These are phyloP conservation scores for Girardinichthys multiradiatus DNA, from an alignment of 2,113 vertebrate genomes.

Conservation along the genomic window DNA sequence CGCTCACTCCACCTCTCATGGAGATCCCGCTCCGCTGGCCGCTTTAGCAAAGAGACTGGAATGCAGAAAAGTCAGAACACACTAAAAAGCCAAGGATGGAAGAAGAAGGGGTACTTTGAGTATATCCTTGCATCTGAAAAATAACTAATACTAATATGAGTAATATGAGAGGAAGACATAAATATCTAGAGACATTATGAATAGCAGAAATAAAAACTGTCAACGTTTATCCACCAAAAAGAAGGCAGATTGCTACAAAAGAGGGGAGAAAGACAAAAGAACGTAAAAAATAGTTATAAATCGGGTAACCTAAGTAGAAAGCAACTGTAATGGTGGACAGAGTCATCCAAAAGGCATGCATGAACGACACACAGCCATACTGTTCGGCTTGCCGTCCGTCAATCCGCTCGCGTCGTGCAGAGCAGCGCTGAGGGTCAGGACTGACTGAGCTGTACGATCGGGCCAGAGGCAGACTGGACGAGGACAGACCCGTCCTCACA, in stretches of 20 bases:
- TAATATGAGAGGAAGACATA: slow-evolving; percentile 36
- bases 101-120: slow-evolving; percentile 17
- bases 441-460: slow-evolving; percentile 57
- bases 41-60: slow-evolving; percentile 57
- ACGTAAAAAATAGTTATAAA: slow-evolving; percentile 31
- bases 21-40: slow-evolving; percentile 42
- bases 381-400: slow-evolving; percentile 63
- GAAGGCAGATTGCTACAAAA: slow-evolving; percentile 21
- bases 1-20: slow-evolving; percentile 10
- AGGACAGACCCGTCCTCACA: slow-evolving; percentile 41
- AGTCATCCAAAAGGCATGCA: slow-evolving; percentile 74
- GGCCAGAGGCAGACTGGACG: slow-evolving; percentile 47
- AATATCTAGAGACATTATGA: slow-evolving; percentile 34
- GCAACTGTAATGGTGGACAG: slow-evolving; percentile 44
- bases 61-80: slow-evolving; percentile 40
- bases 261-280: slow-evolving; percentile 8
- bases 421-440: slow-evolving; percentile 70
- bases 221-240: slow-evolving; percentile 19
- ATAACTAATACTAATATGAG: slow-evolving; percentile 14
- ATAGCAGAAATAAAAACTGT: not conserved
- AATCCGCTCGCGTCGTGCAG: slow-evolving; percentile 64
- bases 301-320: slow-evolving; percentile 31
- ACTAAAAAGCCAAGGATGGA: slow-evolving; percentile 9
- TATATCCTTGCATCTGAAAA: slow-evolving; percentile 6
- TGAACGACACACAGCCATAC: slow-evolving; percentile 61